Conservation (phyloP, 1,140 invertebrate species). For the Ditylenchus dipsaci region DNA sequence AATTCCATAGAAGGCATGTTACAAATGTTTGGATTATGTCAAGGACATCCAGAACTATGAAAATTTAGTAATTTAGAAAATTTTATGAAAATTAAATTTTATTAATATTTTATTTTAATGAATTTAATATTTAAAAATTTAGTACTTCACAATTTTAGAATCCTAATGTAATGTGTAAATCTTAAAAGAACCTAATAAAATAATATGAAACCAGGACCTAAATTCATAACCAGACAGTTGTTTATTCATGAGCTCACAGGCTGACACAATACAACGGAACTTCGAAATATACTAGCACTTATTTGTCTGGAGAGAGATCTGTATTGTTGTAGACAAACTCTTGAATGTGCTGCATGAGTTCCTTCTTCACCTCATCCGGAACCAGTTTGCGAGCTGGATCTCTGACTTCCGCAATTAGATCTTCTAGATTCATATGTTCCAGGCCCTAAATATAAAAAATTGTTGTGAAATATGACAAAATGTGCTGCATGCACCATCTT, state of each 20-base stretch:
- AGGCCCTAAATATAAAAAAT: constrained; percentile 1
- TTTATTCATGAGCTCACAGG: too few species aligned
- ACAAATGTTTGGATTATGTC: constrained; percentile 46
- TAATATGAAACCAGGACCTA: too few species aligned
- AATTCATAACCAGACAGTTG: too few species aligned
- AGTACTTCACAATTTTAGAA: too few species aligned
- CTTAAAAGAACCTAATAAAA: too few species aligned
- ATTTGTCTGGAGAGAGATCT: not conserved
- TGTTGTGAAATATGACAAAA: too few species aligned
- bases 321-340: constrained; percentile 13
- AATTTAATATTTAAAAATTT: too few species aligned
- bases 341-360: constrained; percentile 18
- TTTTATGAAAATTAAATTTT: not conserved
- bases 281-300: too few species aligned
- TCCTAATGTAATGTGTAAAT: too few species aligned
- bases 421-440: constrained; percentile 16
- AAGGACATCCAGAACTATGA: constrained; percentile 36
- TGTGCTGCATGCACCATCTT: not conserved
- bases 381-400: not conserved
- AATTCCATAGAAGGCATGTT: constrained; percentile 45
- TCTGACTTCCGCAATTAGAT: constrained; percentile 12
- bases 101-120: too few species aligned
- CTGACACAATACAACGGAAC: too few species aligned
- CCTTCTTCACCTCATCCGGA: constrained; percentile 16
- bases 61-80: not conserved